A percentile compares a stretch with the other conserved stretches of the same genome.
Conservation (phyloP, 2,888 invertebrate species). For the Lysandra bellargus region DNA sequence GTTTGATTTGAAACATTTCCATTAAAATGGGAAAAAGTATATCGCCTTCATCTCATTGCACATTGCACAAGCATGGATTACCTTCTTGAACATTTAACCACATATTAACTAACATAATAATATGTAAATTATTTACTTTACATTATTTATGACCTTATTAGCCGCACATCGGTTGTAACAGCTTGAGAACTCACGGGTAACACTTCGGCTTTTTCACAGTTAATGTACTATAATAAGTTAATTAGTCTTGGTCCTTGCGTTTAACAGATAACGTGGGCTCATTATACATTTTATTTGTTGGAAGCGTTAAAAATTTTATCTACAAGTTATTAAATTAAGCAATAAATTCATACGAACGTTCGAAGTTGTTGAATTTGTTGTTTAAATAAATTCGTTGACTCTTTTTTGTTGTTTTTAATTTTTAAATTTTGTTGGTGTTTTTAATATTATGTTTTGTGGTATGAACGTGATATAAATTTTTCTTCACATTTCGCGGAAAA, state of each 20-base stretch:
- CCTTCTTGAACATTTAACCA: neutral
- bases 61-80: neutral
- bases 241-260: neutral
- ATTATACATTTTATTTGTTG: constrained; percentile 11
- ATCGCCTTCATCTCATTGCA: neutral
- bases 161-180: constrained; percentile 3
- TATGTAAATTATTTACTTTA: neutral
- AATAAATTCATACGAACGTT: neutral
- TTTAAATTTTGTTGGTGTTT: neutral
- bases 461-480: too few species aligned
- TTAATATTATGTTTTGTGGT: neutral
- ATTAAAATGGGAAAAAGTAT: neutral
- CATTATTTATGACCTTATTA: neutral
- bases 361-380: neutral
- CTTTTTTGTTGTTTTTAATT: neutral
- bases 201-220: constrained; percentile 10
- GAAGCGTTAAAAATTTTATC: constrained; percentile 17
- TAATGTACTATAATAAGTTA: constrained; percentile 1
- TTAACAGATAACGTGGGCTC: neutral
- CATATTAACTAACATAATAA: neutral
- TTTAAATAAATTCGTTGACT: neutral
- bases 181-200: constrained; percentile 1
- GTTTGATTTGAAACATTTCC: neutral
- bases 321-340: constrained; percentile 12
- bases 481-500: too few species aligned